A percentile compares a stretch with the other conserved stretches of the same genome.
Conservation (phyloP, 2,797 vertebrate species). For the Cuculus canorus region DNA sequence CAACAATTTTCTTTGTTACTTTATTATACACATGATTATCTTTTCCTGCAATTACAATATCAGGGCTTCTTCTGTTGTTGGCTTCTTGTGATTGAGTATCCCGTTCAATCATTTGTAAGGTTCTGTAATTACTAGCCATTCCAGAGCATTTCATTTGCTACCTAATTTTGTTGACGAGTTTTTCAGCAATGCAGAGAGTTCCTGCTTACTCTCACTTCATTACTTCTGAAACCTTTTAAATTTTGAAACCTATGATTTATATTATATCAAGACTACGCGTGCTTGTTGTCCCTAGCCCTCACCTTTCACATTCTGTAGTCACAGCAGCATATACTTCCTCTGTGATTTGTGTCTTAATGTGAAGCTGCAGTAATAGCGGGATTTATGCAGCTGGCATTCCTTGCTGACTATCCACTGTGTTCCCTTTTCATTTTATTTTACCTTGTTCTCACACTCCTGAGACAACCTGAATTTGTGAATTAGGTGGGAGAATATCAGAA, state of each 20-base stretch:
- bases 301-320: neutral
- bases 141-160: neutral
- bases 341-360: neutral
- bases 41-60: constrained; percentile 28
- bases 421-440: neutral
- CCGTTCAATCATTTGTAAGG: neutral
- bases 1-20: constrained; percentile 23
- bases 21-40: constrained; percentile 31
- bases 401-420: neutral
- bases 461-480: neutral
- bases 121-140: constrained; percentile 25
- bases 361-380: neutral
- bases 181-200: neutral
- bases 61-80: neutral
- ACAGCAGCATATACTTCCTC: neutral
- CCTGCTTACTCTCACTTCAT: constrained; percentile 14
- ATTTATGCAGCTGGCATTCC: neutral
- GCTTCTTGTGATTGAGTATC: constrained; percentile 5
- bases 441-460: neutral
- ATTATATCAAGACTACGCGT: neutral
- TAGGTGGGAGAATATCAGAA: neutral
- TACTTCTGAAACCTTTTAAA: constrained; percentile 1
- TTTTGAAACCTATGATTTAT: neutral
- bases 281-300: neutral
- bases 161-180: constrained; percentile 35